Evolutionary conservation across 2,797 vertebrate species (phyloP).

Genomic region (Tadarida brasiliensis): DNA sequence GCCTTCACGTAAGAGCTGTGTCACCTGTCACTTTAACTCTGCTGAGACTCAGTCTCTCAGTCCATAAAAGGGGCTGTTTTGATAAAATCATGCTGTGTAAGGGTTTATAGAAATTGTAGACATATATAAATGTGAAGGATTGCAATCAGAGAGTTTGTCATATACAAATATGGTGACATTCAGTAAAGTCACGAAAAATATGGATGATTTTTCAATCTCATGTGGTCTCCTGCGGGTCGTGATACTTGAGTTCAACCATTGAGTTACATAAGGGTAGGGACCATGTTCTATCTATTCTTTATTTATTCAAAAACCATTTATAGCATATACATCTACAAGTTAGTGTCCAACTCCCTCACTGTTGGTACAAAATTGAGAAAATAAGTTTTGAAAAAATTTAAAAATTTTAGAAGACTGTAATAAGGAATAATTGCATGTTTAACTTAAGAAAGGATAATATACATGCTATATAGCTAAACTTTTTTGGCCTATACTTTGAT

Average conservation of each 20-base stretch:
- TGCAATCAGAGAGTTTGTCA: background rate
- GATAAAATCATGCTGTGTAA: background rate
- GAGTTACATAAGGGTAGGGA: background rate
- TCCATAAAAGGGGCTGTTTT: background rate
- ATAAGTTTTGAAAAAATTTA: background rate
- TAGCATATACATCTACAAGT: background rate
- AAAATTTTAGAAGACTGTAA: background rate
- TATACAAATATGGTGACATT: background rate
- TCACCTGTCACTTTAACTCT: background rate
- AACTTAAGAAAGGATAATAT: background rate
- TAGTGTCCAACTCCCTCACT: background rate
- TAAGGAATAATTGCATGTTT: background rate
- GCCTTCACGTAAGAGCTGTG: background rate
- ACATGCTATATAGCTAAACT: background rate
- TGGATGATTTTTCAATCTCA: background rate
- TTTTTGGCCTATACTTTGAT: background rate
- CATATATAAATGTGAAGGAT: background rate
- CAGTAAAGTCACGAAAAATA: background rate
- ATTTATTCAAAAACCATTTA: background rate
- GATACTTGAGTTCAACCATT: background rate
- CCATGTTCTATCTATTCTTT: background rate
- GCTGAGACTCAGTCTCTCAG: background rate
- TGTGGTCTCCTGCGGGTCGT: background rate
- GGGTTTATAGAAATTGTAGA: background rate
- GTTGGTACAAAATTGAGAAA: background rate